Evolutionary conservation across 1,140 invertebrate genomes (phyloP).

Genomic region (Lordiphosa mommai): DNA sequence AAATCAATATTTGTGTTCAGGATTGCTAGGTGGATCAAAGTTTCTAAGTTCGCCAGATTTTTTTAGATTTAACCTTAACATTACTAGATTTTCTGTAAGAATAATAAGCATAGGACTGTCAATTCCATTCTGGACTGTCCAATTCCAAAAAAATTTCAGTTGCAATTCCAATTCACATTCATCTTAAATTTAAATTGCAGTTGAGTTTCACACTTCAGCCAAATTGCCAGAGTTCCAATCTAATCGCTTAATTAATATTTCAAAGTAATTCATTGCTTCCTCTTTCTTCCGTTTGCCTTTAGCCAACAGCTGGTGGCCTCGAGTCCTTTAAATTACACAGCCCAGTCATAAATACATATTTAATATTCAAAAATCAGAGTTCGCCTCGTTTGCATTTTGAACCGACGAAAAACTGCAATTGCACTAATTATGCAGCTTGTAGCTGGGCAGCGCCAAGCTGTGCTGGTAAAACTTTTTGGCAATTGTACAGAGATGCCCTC

Average conservation of each 20-base stretch:
- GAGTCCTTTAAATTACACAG: neutral
- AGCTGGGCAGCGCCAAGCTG: neutral
- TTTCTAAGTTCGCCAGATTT: too few species aligned
- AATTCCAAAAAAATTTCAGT: too few species aligned
- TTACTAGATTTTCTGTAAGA: too few species aligned
- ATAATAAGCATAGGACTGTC: too few species aligned
- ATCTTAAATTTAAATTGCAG: neutral
- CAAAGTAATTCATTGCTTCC: conserved; percentile 25
- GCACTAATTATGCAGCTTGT: conserved; percentile 52
- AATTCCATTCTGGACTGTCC: too few species aligned
- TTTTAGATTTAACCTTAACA: too few species aligned
- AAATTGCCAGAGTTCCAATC: neutral
- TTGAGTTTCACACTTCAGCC: too few species aligned
- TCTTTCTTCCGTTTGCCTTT: neutral
- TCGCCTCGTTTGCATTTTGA: conserved; percentile 51
- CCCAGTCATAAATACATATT: conserved; percentile 8
- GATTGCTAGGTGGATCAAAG: too few species aligned
- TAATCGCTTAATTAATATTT: conserved; percentile 31
- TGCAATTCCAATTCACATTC: neutral
- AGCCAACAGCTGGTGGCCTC: conserved; percentile 1
- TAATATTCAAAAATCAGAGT: conserved; percentile 14
- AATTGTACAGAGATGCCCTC: too few species aligned
- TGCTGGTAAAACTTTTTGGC: too few species aligned
- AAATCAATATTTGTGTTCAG: too few species aligned
- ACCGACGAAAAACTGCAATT: conserved; percentile 21